Conservation (phyloP, 2,797 vertebrate species). For the Phrynocephalus forsythii region DNA sequence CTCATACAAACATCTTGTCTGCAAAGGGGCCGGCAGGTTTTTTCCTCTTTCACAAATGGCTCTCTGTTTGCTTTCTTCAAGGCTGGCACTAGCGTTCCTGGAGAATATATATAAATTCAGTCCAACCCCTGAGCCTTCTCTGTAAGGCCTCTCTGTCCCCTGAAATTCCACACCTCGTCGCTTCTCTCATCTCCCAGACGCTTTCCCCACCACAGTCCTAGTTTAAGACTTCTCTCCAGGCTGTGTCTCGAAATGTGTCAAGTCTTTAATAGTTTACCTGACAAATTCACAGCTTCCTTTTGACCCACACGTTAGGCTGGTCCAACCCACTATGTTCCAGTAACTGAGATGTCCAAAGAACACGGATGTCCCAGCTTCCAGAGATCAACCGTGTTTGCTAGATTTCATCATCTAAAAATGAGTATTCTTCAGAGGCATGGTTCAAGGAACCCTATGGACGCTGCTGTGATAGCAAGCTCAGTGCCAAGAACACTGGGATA, state of each 20-base stretch:
- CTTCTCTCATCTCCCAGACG: background rate
- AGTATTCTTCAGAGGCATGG: background rate
- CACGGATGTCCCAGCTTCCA: background rate
- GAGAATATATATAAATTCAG: background rate
- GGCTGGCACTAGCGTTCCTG: background rate
- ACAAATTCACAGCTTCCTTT: background rate
- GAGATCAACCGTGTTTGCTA: no score
- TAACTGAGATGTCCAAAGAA: background rate
- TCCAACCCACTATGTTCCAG: background rate
- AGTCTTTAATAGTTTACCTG: background rate
- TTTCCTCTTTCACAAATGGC: slow-evolving; percentile 16
- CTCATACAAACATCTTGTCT: slow-evolving; percentile 17
- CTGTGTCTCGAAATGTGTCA: background rate
- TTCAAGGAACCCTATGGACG: background rate
- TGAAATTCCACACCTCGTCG: slow-evolving; percentile 18
- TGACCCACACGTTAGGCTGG: background rate
- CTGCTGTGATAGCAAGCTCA: no score
- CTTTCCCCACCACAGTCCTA: background rate
- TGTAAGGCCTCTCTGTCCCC: background rate
- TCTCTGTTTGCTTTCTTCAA: background rate
- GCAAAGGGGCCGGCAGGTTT: background rate
- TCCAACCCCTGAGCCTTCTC: background rate
- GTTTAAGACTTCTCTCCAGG: background rate
- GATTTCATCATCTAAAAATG: background rate
- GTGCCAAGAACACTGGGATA: background rate